Base-by-base conservation (phyloP, 2,888 invertebrate species). In the Serripes groenlandicus region DNA sequence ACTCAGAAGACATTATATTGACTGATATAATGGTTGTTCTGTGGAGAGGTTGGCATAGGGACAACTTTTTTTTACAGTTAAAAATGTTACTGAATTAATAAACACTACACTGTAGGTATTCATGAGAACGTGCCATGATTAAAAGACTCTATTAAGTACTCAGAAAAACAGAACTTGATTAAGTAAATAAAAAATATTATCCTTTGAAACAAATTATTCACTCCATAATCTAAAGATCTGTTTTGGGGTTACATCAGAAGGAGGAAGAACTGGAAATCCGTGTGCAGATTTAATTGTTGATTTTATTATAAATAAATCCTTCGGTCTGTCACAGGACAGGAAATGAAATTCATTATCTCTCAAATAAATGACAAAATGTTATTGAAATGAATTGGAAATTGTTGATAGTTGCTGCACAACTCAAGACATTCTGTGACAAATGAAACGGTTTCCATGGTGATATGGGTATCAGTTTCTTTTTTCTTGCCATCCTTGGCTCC, bases 361-460 rank as follows among this genome's bases (percentile, higher is more conserved):
- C 80, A 73, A 84, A 84, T 84, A 78, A 84, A 81, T 84, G 84
- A 84, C 84, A 84, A 84, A 84, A 84, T 84, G 80, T 84, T 84
- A 84, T 84, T 84, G 84, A 84, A 84, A 80, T 84, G 80, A 80
- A 84, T 84, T 84, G 84, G 84, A 84, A 84, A 81, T 84, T 69
- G 75, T 78, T 81, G 84, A 84, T 84, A 71, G 84, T 77, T 78
- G 80, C 77, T 80, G 75, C 73, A 78, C 75, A 74, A 70, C 75
- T 80, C 77, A 84, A 84, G 84, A 84, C 84, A 80, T 84, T 81
- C 73, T 78, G 85, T 85, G 85, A 85, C 85, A 85, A 85, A 85
- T 85, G 85, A 81, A 85, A 85, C 73, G 32, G 85, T 85, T 78
- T 37, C 85, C 78, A 85, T 85, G 78, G 85, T 34, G 64, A 85